A percentile compares a stretch with the other conserved stretches of the same genome.
Conservation (phyloP, 2,888 invertebrate genomes). For the Tridacna gigas region DNA sequence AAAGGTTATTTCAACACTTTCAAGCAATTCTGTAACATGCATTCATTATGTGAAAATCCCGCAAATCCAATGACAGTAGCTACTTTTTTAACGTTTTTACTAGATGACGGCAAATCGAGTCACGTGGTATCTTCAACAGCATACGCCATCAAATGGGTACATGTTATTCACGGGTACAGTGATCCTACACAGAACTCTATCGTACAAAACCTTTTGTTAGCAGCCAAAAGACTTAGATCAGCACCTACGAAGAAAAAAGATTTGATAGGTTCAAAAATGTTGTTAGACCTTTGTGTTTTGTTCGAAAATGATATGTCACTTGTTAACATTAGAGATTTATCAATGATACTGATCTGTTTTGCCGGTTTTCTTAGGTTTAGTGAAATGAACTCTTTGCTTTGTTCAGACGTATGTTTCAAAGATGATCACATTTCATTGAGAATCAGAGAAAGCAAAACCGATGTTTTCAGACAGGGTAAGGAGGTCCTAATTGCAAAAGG, state of each 20-base stretch:
- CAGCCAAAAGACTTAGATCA: conserved; percentile 20
- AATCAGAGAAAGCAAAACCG: conserved; percentile 43
- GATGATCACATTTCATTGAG: conserved; percentile 1
- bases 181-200: conserved; percentile 31
- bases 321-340: conserved; percentile 24
- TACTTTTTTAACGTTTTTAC: background rate
- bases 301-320: conserved; percentile 1
- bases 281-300: no score
- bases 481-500: conserved; percentile 40
- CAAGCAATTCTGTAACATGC: background rate
- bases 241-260: conserved; percentile 28
- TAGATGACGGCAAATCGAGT: background rate
- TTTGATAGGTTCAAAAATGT: background rate
- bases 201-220: conserved; percentile 18
- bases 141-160: conserved; percentile 37
- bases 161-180: conserved; percentile 25
- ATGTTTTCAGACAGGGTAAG: conserved; percentile 26
- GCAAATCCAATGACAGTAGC: conserved; percentile 11
- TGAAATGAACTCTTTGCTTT: conserved; percentile 15
- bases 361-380: conserved; percentile 32
- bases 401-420: conserved; percentile 23
- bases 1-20: background rate
- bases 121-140: background rate
- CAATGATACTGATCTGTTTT: conserved; percentile 29
- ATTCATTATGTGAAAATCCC: background rate